Evolutionary conservation across 1,140 invertebrate genomes (phyloP).

Genomic region (Pteromalus puparum): DNA sequence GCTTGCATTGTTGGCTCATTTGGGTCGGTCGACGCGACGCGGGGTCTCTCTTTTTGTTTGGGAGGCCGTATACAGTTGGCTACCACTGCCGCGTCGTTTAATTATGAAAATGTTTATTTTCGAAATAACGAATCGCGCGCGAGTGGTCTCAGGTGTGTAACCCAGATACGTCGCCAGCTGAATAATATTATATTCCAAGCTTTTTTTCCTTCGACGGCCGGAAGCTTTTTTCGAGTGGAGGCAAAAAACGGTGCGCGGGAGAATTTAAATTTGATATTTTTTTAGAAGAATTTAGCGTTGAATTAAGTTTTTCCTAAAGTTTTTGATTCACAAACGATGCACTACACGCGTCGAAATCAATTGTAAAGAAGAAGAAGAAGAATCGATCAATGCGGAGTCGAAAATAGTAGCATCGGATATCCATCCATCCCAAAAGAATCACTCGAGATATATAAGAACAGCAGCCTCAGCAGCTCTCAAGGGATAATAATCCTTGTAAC

Average conservation of each 20-base stretch:
- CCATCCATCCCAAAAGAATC: neutral
- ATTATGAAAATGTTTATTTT: constrained; percentile 35
- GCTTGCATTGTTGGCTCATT: constrained; percentile 36
- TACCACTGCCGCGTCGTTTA: constrained; percentile 16
- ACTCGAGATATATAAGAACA: neutral
- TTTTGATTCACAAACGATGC: too few species aligned
- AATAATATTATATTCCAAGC: too few species aligned
- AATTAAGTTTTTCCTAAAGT: too few species aligned
- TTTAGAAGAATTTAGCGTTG: too few species aligned
- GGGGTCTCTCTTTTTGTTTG: constrained; percentile 3
- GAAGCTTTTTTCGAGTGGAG: neutral
- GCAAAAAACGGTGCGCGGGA: too few species aligned
- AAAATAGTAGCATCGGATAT: neutral
- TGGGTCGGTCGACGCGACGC: neutral
- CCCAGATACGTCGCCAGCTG: neutral
- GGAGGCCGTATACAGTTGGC: neutral
- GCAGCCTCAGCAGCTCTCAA: neutral
- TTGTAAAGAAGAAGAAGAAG: neutral
- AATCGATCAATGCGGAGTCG: neutral
- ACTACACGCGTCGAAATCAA: neutral
- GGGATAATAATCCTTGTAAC: neutral
- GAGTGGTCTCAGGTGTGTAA: neutral
- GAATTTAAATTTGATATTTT: too few species aligned
- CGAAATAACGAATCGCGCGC: neutral
- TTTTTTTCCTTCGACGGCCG: too few species aligned